phyloP scores from a whole-genome alignment of 2,113 vertebrate species.

The Microtus pennsylvanicus region DNA sequence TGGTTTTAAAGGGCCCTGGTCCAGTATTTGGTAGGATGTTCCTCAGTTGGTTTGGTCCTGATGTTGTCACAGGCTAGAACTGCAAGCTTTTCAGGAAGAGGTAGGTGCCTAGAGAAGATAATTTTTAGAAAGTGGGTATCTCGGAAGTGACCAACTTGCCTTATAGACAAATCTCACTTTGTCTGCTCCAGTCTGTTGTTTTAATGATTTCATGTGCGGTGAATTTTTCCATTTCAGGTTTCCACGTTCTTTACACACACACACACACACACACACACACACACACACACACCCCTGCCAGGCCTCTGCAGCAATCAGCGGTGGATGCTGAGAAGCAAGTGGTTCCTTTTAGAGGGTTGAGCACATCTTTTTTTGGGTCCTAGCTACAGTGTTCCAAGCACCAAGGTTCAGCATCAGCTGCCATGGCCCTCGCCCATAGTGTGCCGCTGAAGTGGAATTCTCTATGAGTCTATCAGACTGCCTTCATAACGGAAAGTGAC shows the following conservation, averaged over 20 bases:
- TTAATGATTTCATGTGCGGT: neutral
- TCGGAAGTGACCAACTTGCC: neutral
- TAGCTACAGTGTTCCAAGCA: neutral
- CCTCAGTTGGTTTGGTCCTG: neutral
- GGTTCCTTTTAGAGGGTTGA: neutral
- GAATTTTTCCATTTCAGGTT: neutral
- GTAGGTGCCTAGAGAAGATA: neutral
- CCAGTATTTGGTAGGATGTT: neutral
- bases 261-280: neutral
- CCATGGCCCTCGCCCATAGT: neutral
- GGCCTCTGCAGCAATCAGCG: neutral
- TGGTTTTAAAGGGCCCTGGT: neutral
- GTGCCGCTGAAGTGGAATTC: neutral
- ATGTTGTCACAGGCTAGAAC: neutral
- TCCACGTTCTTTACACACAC: neutral
- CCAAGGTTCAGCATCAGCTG: neutral
- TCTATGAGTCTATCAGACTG: neutral
- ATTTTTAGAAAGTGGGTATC: neutral
- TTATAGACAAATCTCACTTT: neutral
- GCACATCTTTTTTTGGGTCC: neutral
- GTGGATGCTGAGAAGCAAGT: accelerated
- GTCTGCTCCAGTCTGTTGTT: neutral
- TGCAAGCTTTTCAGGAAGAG: slow-evolving; percentile 12
- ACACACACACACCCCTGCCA: neutral
- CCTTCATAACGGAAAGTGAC: neutral